Base-by-base conservation (phyloP, 2,888 invertebrate genomes). In the Luffia ferchaultella region DNA sequence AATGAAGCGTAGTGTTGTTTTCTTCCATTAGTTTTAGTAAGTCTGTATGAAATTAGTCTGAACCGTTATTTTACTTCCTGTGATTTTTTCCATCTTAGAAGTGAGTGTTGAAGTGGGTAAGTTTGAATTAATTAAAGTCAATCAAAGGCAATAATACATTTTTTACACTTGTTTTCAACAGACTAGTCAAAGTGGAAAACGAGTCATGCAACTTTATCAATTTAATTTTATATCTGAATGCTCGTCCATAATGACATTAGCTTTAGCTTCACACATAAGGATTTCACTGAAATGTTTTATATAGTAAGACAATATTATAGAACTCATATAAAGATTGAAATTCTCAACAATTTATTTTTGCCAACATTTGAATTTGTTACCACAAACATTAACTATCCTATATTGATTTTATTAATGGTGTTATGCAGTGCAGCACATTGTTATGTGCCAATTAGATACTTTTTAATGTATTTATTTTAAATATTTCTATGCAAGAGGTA, bases 181-280 rank as follows among this genome's bases (percentile, higher is more conserved):
- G 78, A 80, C 82, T 83, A 82, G 82, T 83, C 82, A 83, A 75
- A 73, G 69, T 74, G 73, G 72, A 65, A 68, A 68, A 46, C 51
- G 65, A 64, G 70, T 57, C 55, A 49, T 18, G 20, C n/a, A 42
- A 30, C 12, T 30, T 30, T 30, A 30, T 30, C 30, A 30, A 12
- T 7, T 30, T 30, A 3, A 7, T 7, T 7, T 30, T 30, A 30
- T 30, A 30, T 30, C 30, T 3, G 12, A 30, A 7, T 12, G 3
- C 30, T 30, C 30, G 12, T 30, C 3, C 30, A 30, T 30, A 12
- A n/a, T n/a, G n/a, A n/a, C n/a, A n/a, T n/a, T n/a, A n/a, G n/a
- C n/a, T n/a, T n/a, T n/a, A n/a, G n/a, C n/a, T n/a, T n/a, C n/a
- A n/a, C n/a, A n/a, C n/a, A n/a, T n/a, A n/a, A n/a, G n/a, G n/a